Percentiles rank a stretch among this genome's conserved stretches.
phyloP scores from a whole-genome alignment of 2,113 vertebrate genomes.

The Theropithecus gelada region DNA sequence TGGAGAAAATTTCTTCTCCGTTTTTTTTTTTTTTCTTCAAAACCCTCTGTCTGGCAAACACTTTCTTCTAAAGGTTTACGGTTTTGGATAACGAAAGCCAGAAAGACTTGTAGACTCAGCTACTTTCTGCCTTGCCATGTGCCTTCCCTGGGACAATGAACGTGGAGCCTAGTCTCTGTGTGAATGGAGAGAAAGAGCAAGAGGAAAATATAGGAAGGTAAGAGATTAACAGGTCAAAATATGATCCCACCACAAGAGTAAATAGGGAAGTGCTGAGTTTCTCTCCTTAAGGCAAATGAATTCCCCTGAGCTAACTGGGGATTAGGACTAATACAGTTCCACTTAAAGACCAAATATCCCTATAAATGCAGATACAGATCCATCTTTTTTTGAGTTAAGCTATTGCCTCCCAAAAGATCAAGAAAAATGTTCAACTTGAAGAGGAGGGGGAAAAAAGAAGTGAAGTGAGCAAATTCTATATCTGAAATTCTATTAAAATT shows the following conservation, averaged over 20 bases:
- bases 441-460: neutral
- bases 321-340: neutral
- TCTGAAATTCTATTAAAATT: constrained; percentile 1
- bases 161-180: neutral
- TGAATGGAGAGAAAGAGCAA: neutral
- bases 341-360: neutral
- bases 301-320: neutral
- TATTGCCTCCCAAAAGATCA: neutral
- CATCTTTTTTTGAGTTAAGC: neutral
- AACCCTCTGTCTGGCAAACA: neutral
- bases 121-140: neutral
- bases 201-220: neutral
- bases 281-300: neutral
- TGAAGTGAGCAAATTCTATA: neutral
- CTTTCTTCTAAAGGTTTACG: neutral
- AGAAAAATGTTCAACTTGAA: neutral
- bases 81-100: neutral
- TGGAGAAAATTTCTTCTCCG: neutral
- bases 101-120: neutral
- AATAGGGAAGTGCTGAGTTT: neutral
- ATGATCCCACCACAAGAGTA: neutral
- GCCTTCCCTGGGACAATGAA: neutral
- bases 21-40: constrained; percentile 9
- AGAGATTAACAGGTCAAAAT: neutral
- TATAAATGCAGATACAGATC: neutral